Base-by-base conservation (phyloP, 2,888 invertebrate genomes). In the Norana najaformis region DNA sequence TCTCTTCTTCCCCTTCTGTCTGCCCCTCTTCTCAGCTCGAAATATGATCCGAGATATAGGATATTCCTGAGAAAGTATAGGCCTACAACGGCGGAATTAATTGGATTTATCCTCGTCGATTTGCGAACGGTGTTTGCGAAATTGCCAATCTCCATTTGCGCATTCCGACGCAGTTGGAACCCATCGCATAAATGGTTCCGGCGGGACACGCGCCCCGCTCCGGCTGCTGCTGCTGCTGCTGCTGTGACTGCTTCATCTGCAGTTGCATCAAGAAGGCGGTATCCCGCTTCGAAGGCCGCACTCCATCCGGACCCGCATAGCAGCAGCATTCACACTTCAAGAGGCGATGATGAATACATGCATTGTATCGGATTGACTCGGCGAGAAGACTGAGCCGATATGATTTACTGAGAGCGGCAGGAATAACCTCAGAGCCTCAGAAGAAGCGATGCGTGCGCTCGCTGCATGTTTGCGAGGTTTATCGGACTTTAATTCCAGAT, bases 11-110 rank as follows among this genome's bases (percentile, higher is more conserved):
- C 8, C 1, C 69, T n/a, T 69, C n/a, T n/a, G 0, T n/a, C n/a
- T n/a, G 11, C n/a, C 11, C 69, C n/a, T 69, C n/a, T n/a, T 69
- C n/a, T 69, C 69, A 69, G 69, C n/a, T 69, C 69, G 69, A 69
- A 69, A 69, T 69, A 69, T 69, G 69, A 69, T 69, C 69, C n/a
- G 69, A 69, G 69, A 69, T 69, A 69, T 69, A 69, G 69, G 69
- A 69, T 69, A 69, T 69, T 69, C 69, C 69, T 69, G 69, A 69
- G 69, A 69, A 69, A 69, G 69, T 69, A 4, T 69, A 69, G 69
- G n/a, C n/a, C 69, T 69, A 69, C 69, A 69, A 69, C 69, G 69
- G 69, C 69, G 69, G 69, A 69, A 69, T 69, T 69, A 69, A 69
- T 69, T 69, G 69, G 69, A 69, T 69, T 69, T 69, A 69, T 69